These are phyloP conservation scores for Pseudochirops cupreus DNA, from an alignment of 2,797 vertebrate species.

Conservation along the genomic window DNA sequence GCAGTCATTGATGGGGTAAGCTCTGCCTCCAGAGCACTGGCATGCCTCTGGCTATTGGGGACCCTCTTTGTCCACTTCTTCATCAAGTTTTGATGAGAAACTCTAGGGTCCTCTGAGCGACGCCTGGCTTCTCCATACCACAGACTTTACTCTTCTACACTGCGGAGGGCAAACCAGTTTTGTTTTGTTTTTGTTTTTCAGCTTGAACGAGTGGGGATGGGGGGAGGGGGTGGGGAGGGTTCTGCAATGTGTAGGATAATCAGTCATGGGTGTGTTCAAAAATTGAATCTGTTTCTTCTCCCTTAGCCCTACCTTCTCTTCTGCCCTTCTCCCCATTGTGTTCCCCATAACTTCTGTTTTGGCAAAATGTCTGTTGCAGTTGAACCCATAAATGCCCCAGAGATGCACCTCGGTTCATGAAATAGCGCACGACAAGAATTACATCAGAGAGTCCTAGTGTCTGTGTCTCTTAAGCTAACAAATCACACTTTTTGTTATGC, in stretches of 20 bases:
- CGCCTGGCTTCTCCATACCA: constrained; percentile 85
- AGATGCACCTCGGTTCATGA: constrained; percentile 59
- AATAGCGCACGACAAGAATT: constrained; percentile 61
- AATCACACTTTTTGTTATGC: constrained; percentile 73
- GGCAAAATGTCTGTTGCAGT: constrained; percentile 53
- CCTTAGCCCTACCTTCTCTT: constrained; percentile 51
- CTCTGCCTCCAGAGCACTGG: constrained; percentile 87
- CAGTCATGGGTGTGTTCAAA: constrained; percentile 70
- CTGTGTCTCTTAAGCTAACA: constrained; percentile 72
- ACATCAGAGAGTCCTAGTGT: constrained; percentile 68
- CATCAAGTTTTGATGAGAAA: constrained; percentile 95
- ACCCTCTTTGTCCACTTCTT: constrained; percentile 90
- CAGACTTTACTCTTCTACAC: constrained; percentile 86
- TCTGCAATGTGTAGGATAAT: constrained; percentile 70
- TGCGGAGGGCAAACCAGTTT: constrained; percentile 84
- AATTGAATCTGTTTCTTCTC: constrained; percentile 69
- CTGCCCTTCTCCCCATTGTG: constrained; percentile 30
- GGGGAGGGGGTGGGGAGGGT: constrained; percentile 65
- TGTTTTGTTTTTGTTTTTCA: constrained; percentile 75
- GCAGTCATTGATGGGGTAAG: constrained; percentile 95
- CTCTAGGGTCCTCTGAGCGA: constrained; percentile 84
- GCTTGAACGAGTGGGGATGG: constrained; percentile 76
- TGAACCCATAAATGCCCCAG: constrained; percentile 61
- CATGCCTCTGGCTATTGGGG: constrained; percentile 91
- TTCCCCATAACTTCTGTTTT: constrained; percentile 49